A percentile compares a stretch with the other conserved stretches of the same genome.
phyloP scores from a whole-genome alignment of 2,888 invertebrate genomes.

The Cheilosia pagana region DNA sequence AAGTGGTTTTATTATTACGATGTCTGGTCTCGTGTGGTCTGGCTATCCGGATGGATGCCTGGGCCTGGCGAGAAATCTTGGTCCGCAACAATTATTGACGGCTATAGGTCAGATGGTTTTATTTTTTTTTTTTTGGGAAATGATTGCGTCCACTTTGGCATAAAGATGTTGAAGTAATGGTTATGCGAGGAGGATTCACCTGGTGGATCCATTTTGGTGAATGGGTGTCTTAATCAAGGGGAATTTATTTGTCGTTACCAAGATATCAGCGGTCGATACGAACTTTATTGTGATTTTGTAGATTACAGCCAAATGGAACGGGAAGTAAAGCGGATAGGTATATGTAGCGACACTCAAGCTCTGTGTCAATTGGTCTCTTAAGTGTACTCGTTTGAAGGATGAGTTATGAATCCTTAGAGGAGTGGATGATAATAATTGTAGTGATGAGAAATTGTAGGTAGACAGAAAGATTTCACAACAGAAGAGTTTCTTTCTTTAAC shows the following conservation, averaged over 20 bases:
- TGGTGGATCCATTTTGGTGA: slow-evolving; percentile 6
- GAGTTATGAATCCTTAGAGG: too few relatives aligned
- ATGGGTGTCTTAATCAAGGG: slow-evolving; percentile 47
- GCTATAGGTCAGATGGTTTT: slow-evolving; percentile 59
- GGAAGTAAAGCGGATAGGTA: neutral
- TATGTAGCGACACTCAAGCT: neutral
- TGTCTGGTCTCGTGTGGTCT: slow-evolving; percentile 27
- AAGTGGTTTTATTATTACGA: slow-evolving; percentile 65
- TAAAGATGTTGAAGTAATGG: slow-evolving; percentile 62
- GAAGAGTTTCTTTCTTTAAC: too few relatives aligned
- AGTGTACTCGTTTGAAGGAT: neutral
- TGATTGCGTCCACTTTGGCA: slow-evolving; percentile 18
- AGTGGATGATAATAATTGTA: too few relatives aligned
- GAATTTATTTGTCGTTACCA: slow-evolving; percentile 42
- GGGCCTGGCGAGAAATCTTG: slow-evolving; percentile 11
- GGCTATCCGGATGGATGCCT: neutral
- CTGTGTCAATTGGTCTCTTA: neutral
- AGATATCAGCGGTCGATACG: neutral
- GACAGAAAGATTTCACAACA: too few relatives aligned
- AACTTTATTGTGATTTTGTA: slow-evolving; percentile 26
- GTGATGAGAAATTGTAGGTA: too few relatives aligned
- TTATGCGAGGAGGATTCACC: slow-evolving; percentile 7
- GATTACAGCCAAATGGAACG: slow-evolving; percentile 21
- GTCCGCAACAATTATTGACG: slow-evolving; percentile 45
- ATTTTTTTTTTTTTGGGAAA: slow-evolving; percentile 21